A percentile compares a stretch with the other conserved stretches of the same genome.
Conservation (phyloP, 35 echinoderm and acorn worm species). For the Ophioderma brevispina region DNA sequence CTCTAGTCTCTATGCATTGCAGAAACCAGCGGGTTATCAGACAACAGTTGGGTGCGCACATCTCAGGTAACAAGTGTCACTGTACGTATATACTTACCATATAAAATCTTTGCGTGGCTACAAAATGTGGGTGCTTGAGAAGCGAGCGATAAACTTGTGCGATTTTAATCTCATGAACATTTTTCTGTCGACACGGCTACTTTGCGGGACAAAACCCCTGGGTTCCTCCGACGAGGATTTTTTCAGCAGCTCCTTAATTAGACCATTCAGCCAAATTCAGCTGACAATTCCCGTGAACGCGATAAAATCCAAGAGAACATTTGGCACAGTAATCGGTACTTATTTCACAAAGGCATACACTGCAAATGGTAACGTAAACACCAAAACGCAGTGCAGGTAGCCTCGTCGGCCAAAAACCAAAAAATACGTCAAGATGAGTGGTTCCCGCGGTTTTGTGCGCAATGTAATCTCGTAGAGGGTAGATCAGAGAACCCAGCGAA, state of each 20-base stretch:
- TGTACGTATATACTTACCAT: slow-evolving; percentile 62
- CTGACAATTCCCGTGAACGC: not conserved
- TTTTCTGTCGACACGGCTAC: slow-evolving; percentile 85
- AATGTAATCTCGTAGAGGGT: no score
- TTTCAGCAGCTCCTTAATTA: not conserved
- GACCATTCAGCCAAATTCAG: no score
- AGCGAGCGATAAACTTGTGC: slow-evolving; percentile 97
- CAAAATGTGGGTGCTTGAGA: slow-evolving; percentile 99
- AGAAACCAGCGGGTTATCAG: not conserved
- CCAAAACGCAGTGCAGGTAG: no score
- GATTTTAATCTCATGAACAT: slow-evolving; percentile 87
- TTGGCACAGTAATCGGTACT: not conserved
- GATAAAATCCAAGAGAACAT: not conserved
- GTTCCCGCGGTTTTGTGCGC: no score
- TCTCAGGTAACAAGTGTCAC: not conserved
- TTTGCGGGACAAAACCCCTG: not conserved
- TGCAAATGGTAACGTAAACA: not conserved
- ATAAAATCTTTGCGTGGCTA: slow-evolving; percentile 99
- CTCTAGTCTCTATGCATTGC: no score
- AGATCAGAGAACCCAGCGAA: no score
- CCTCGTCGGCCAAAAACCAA: no score
- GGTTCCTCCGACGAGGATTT: not conserved
- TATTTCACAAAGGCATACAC: not conserved
- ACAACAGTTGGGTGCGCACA: not conserved
- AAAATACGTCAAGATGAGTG: no score